Evolutionary conservation across 2,113 vertebrate genomes (phyloP).

Genomic region (Pholis gunnellus): DNA sequence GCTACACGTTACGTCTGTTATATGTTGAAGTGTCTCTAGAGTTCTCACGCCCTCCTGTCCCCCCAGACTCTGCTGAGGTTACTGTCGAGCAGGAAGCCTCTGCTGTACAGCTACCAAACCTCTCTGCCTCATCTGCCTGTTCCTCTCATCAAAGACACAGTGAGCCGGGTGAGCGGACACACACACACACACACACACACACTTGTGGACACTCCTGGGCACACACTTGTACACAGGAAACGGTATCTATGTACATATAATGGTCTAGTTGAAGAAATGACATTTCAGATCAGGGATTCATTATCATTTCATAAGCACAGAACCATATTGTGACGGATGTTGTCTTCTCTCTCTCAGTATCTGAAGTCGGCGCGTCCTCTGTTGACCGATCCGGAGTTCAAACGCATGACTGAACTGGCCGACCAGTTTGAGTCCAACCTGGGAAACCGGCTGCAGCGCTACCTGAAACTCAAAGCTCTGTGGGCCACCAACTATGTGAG

Average conservation of each 20-base stretch:
- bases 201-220: not conserved
- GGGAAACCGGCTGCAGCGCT: constrained; percentile 87
- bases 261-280: not conserved
- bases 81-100: constrained; percentile 87
- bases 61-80: constrained; percentile 86
- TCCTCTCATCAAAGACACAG: constrained; percentile 86
- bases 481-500: constrained; percentile 93
- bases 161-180: constrained; percentile 82
- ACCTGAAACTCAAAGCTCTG: constrained; percentile 90
- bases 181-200: constrained; percentile 1
- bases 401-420: constrained; percentile 78
- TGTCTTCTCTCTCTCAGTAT: constrained; percentile 76
- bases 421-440: constrained; percentile 85
- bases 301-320: not conserved
- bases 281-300: not conserved
- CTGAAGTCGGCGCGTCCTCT: constrained; percentile 87
- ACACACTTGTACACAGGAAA: not conserved
- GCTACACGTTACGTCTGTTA: not conserved
- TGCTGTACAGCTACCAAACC: constrained; percentile 91
- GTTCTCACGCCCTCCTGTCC: not conserved
- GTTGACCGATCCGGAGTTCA: constrained; percentile 78
- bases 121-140: constrained; percentile 90
- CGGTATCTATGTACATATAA: too few species aligned
- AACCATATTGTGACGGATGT: not conserved
- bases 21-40: constrained; percentile 1